Base-by-base conservation (phyloP, 1,140 invertebrate genomes). In the Calosoma granatense region DNA sequence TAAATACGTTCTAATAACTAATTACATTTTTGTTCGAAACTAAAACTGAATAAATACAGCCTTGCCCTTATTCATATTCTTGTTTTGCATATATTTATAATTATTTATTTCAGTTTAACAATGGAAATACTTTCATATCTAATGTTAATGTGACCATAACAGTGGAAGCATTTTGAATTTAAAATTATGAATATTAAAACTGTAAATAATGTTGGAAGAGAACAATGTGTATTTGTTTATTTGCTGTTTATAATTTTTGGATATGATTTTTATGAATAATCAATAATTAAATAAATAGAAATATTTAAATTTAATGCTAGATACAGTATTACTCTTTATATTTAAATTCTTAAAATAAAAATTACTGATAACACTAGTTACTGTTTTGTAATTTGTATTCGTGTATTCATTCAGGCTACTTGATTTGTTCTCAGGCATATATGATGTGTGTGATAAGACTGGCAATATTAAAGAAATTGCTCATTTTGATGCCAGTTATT, bases 401-500 rank as follows among this genome's bases (percentile, higher is more conserved):
- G n/a, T n/a, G n/a, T n/a, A 36, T 36, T 36, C n/a, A 6, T n/a
- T 36, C 26, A 36, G 6, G 26, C n/a, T 6, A 36, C 17, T 47
- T 9, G 41, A 12, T 6, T 47, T 11, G 3, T 47, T 17, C 17
- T 9, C 41, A 47, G 41, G 15, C 3, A 9, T 12, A 11, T 47
- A 12, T 3, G 15, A 47, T 47, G 6, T 17, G 6, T 47, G 41
- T 17, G 41, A 47, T 47, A 12, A 12, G 1, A 81, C 85, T 0
- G 77, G 72, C 64, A 74, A 78, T 39, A 85, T 79, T 20, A 17
- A 9, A 11, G 3, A 9, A 47, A 47, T 47, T 11, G 17, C 3
- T 17, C 3, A 4, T 9, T 76, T 76, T 56, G 74, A 76, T 59
- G 67, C 70, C 6, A 67, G 71, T 20, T 75, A 70, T 62, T 75